These are phyloP conservation scores for Myotis lucifugus DNA, from an alignment of 2,113 vertebrate species.

Conservation along the genomic window DNA sequence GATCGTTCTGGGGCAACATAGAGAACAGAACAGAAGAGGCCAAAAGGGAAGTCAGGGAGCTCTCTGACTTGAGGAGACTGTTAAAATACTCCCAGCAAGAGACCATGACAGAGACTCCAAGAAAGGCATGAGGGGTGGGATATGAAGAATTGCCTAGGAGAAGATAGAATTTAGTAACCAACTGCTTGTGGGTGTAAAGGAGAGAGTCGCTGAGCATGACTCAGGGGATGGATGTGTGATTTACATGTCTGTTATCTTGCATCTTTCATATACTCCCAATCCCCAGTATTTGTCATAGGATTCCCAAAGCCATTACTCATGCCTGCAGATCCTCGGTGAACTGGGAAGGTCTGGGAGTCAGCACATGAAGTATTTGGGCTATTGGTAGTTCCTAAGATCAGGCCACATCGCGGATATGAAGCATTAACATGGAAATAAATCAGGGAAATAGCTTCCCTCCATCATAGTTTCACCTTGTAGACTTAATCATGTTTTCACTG, in stretches of 20 bases:
- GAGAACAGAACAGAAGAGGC: neutral
- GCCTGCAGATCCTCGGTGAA: neutral
- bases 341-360: neutral
- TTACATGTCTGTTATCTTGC: conserved; percentile 8
- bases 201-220: neutral
- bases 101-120: neutral
- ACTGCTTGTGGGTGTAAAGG: neutral
- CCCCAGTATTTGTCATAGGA: neutral
- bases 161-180: neutral
- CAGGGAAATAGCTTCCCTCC: neutral
- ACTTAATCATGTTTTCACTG: neutral
- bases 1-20: neutral
- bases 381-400: neutral
- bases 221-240: neutral
- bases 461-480: neutral
- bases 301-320: neutral
- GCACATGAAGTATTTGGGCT: neutral
- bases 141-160: neutral
- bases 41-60: neutral
- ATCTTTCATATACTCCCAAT: neutral
- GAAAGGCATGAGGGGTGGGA: too few species aligned
- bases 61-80: neutral
- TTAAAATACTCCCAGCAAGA: neutral
- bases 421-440: neutral
- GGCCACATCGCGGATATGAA: neutral